A percentile compares a stretch with the other conserved stretches of the same genome.
Evolutionary conservation across 1,140 invertebrate genomes (phyloP).

Genomic region (Samia ricini): DNA sequence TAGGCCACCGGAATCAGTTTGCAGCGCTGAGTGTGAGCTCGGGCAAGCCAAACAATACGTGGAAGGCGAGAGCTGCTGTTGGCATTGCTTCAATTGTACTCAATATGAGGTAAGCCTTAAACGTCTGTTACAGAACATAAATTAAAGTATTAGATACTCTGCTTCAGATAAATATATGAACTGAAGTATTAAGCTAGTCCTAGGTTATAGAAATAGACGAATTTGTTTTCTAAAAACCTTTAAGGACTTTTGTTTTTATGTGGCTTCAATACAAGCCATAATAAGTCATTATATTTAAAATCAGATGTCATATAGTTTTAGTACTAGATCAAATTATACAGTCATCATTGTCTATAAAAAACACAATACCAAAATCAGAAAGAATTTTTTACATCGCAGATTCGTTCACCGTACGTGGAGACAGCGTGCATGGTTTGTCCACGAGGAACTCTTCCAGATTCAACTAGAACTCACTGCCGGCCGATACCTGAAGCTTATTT

Average conservation of each 20-base stretch:
- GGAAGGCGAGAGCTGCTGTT: slow-evolving; percentile 95
- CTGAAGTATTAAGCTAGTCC: no score
- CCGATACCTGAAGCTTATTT: slow-evolving; percentile 92
- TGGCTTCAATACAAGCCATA: no score
- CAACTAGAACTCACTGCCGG: slow-evolving; percentile 84
- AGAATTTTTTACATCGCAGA: slow-evolving; percentile 79
- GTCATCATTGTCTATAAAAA: no score
- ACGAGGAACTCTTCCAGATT: slow-evolving; percentile 88
- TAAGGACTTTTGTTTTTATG: no score
- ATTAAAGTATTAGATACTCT: no score
- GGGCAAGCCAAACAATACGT: slow-evolving; percentile 95
- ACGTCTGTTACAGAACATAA: neutral
- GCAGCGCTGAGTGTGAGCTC: slow-evolving; percentile 89
- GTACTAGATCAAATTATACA: no score
- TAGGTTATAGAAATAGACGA: no score
- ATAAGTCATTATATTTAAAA: no score
- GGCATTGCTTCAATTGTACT: slow-evolving; percentile 96
- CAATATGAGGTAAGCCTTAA: slow-evolving; percentile 86
- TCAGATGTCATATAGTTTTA: no score
- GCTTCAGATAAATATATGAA: no score
- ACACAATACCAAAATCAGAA: no score
- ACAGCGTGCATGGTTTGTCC: slow-evolving; percentile 91
- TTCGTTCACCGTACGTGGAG: slow-evolving; percentile 87
- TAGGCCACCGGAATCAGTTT: slow-evolving; percentile 91
- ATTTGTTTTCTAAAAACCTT: no score